phyloP scores from a whole-genome alignment of 1,140 invertebrate genomes.

The Eurytemora carolleeae region DNA sequence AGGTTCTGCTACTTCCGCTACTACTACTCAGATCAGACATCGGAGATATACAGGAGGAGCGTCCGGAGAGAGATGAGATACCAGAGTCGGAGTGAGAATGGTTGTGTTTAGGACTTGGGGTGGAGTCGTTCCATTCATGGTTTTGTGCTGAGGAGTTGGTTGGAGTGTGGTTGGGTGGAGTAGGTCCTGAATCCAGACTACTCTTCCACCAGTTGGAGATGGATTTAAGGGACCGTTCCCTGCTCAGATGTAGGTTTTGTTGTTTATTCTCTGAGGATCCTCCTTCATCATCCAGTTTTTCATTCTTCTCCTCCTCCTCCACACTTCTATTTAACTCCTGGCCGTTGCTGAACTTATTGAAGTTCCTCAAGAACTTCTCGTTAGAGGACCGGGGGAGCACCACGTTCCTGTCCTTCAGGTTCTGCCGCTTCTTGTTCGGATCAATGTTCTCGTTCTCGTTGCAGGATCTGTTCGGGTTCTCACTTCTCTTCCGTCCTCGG shows the following conservation, averaged over 20 bases:
- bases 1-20: not conserved
- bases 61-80: conserved; percentile 5
- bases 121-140: not conserved
- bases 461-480: not conserved
- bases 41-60: conserved; percentile 13
- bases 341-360: no score
- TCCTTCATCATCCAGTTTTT: not conserved
- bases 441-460: not conserved
- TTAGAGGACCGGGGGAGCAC: not conserved
- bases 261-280: not conserved
- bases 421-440: not conserved
- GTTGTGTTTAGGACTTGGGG: not conserved
- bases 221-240: not conserved
- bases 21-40: conserved; percentile 8
- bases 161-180: not conserved
- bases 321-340: no score
- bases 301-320: not conserved
- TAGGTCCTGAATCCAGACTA: not conserved
- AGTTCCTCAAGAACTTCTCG: no score
- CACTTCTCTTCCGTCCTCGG: not conserved
- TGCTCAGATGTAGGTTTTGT: not conserved
- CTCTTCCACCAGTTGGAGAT: not conserved
- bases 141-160: not conserved
- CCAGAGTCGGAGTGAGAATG: conserved; percentile 12
- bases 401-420: not conserved